A percentile compares a stretch with the other conserved stretches of the same genome.
These are phyloP conservation scores for Galbula dea DNA, from an alignment of 2,113 vertebrate genomes.

Conservation along the genomic window DNA sequence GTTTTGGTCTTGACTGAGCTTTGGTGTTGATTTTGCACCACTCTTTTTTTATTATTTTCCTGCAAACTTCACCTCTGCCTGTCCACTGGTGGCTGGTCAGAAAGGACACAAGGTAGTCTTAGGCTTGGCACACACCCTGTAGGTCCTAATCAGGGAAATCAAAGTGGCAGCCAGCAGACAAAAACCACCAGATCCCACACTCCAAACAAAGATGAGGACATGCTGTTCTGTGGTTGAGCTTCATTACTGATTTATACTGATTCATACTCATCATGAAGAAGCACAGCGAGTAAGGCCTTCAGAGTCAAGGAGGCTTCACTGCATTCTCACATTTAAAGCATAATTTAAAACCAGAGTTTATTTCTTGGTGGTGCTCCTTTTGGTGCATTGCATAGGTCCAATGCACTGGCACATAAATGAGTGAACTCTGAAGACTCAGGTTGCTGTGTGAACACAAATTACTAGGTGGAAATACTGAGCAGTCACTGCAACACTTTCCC, in stretches of 20 bases:
- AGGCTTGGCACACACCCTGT: background rate
- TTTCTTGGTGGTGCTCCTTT: background rate
- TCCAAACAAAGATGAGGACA: background rate
- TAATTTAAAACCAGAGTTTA: background rate
- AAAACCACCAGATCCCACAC: background rate
- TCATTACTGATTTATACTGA: background rate
- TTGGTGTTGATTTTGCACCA: background rate
- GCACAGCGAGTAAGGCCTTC: background rate
- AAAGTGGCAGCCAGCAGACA: background rate
- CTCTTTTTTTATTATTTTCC: background rate
- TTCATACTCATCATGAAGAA: background rate
- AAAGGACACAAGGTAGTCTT: background rate
- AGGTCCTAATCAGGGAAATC: background rate
- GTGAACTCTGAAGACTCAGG: background rate
- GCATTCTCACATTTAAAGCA: background rate
- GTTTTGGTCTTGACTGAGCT: background rate
- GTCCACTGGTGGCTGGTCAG: background rate
- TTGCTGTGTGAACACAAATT: background rate
- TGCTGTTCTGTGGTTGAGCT: background rate
- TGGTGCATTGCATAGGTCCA: background rate
- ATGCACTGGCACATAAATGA: rapidly evolving
- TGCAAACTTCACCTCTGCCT: background rate
- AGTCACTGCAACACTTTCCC: background rate
- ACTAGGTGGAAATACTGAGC: background rate
- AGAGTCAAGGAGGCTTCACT: background rate